Evolutionary conservation across 2,888 invertebrate species (phyloP), one percentile per base, ranked within the genome.

Genomic region (Artemia sp.): DNA sequence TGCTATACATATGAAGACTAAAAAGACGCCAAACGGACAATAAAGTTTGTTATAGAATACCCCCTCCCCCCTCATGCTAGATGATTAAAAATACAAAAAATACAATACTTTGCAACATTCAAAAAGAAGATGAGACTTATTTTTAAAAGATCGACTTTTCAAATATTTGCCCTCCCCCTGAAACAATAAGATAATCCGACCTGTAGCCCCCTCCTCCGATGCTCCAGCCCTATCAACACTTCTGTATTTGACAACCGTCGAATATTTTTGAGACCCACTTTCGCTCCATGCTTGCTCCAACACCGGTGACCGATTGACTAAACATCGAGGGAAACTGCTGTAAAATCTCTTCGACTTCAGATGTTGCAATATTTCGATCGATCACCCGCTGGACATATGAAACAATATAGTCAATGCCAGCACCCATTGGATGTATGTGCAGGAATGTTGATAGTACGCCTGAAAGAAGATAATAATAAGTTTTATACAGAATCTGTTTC

Each of bases 391-490:
- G 88, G 38, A 95, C 84, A 79, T 93, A 95, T 10, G 90, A 90
- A 83, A 90, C 90, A 73, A 95, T 87, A 79, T 91, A 90, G 77
- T 91, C 92, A 3, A 91, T 83, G 71, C 89, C 89, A 2, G 93
- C 92, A 67, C 95, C 95, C 76, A 89, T 88, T 0, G 94, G 95
- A 80, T 95, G 94, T 58, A 95, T 89, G 79, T 91, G 86, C 69
- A 95, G 83, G 80, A 92, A 95, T 9, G 92, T 89, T 7, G 93
- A 88, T 75, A 92, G 87, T 71, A 95, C 82, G 75, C 84, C 85
- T 80, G 75, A 8, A 73, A 68, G 68, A 67, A 66, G n/a, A 52
- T 68, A 11, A 68, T 1, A 70, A 14, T 10, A 51, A 38, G 38
- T 38, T 38, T 6, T 38, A 38, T 5, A 6, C 38, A 38, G 38